Evolutionary conservation across 2,113 vertebrate species (phyloP).

Genomic region (Microtus oregoni): DNA sequence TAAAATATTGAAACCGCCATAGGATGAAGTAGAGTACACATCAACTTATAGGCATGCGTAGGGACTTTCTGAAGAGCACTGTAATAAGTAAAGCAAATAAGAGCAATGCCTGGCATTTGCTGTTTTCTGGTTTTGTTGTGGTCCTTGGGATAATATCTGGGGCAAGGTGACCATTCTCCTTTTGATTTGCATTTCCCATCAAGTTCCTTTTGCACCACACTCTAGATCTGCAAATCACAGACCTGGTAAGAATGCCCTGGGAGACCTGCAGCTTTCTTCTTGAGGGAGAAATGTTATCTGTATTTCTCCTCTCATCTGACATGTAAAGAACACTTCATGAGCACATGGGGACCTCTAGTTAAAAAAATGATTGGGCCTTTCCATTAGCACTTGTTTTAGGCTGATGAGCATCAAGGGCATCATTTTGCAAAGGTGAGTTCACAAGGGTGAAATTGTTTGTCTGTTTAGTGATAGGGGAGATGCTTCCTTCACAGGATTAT

Average conservation of each 20-base stretch:
- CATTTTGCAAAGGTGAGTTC: constrained; percentile 26
- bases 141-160: no score
- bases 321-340: neutral
- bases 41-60: neutral
- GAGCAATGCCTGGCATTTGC: neutral
- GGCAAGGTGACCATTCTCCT: no score
- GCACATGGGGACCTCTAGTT: neutral
- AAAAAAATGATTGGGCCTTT: neutral
- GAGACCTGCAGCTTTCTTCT: neutral
- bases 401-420: neutral
- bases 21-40: neutral
- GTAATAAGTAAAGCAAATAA: neutral
- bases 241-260: neutral
- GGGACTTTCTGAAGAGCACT: neutral
- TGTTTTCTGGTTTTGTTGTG: neutral
- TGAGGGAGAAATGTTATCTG: neutral
- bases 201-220: neutral
- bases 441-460: neutral
- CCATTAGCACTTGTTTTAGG: neutral
- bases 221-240: neutral
- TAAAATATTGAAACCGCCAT: neutral
- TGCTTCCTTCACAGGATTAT: neutral
- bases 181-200: neutral
- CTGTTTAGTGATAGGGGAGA: constrained; percentile 20
- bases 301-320: neutral